These are phyloP conservation scores for Hippocampus kuda DNA, from an alignment of 2,797 vertebrate species.

Conservation along the genomic window DNA sequence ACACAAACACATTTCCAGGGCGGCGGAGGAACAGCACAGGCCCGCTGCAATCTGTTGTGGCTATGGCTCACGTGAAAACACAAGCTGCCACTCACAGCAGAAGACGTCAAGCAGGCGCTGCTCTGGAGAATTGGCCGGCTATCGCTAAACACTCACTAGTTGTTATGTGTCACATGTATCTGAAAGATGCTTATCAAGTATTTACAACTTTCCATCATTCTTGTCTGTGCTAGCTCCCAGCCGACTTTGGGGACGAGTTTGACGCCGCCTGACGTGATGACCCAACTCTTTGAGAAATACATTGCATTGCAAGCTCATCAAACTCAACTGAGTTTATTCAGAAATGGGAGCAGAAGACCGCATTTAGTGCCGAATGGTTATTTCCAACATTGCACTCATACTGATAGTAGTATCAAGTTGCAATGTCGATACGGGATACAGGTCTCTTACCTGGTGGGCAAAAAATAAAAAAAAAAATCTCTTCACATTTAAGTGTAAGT, in stretches of 20 bases:
- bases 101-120: slow-evolving; percentile 68
- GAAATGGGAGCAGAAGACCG: background rate
- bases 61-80: slow-evolving; percentile 67
- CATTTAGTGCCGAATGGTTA: background rate
- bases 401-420: too few species aligned
- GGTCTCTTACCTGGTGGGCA: too few species aligned
- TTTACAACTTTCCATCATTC: slow-evolving; percentile 49
- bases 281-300: slow-evolving; percentile 27
- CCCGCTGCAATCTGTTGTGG: slow-evolving; percentile 65
- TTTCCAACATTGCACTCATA: too few species aligned
- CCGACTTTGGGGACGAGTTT: slow-evolving; percentile 48
- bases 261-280: slow-evolving; percentile 43
- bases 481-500: too few species aligned
- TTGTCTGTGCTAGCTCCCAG: slow-evolving; percentile 33
- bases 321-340: background rate
- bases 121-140: slow-evolving; percentile 65
- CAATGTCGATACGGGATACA: too few species aligned
- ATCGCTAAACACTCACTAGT: slow-evolving; percentile 45
- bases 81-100: slow-evolving; percentile 70
- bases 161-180: slow-evolving; percentile 41
- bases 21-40: slow-evolving; percentile 53
- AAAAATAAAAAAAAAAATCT: too few species aligned
- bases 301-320: background rate
- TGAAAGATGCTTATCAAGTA: slow-evolving; percentile 43
- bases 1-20: slow-evolving; percentile 67